Percentiles rank a stretch among this genome's conserved stretches.
Evolutionary conservation across 1,140 invertebrate genomes (phyloP).

Genomic region (Conus ventricosus): DNA sequence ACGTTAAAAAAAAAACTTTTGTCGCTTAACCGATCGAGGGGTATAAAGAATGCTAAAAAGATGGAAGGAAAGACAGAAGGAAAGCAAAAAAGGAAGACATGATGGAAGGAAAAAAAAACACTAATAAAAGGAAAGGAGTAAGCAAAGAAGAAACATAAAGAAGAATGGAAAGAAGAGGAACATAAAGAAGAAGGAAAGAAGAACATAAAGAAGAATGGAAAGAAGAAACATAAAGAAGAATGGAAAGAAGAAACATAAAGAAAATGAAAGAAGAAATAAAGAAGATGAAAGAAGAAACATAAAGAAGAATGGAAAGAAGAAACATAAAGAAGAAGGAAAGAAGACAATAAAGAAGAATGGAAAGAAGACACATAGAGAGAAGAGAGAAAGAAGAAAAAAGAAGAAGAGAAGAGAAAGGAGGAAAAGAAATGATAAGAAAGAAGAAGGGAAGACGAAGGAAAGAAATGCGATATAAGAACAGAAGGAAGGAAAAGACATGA

Average conservation of each 20-base stretch:
- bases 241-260: conserved; percentile 39
- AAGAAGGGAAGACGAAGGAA: conserved; percentile 13
- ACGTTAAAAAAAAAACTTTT: too few species aligned
- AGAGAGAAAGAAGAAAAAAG: conserved; percentile 39
- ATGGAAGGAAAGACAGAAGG: too few species aligned
- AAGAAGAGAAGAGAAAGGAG: conserved; percentile 51
- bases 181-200: neutral
- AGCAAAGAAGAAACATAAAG: too few species aligned
- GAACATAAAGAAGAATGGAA: conserved; percentile 40
- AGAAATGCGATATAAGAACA: neutral
- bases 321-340: conserved; percentile 52
- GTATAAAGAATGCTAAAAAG: too few species aligned
- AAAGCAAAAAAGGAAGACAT: too few species aligned
- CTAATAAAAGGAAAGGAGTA: too few species aligned
- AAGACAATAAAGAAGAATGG: conserved; percentile 14
- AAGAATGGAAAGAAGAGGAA: too few species aligned
- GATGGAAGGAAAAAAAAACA: too few species aligned
- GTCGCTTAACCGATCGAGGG: too few species aligned
- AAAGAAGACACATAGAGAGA: conserved; percentile 25
- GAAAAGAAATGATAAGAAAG: conserved; percentile 30
- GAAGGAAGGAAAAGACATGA: conserved; percentile 21
- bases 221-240: conserved; percentile 17
- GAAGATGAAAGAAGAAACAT: conserved; percentile 36
- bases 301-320: conserved; percentile 44
- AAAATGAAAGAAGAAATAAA: conserved; percentile 39